A percentile compares a stretch with the other conserved stretches of the same genome.
Evolutionary conservation across 35 echinoderm and acorn worm species (phyloP).

Genomic region (Apostichopus californicus): DNA sequence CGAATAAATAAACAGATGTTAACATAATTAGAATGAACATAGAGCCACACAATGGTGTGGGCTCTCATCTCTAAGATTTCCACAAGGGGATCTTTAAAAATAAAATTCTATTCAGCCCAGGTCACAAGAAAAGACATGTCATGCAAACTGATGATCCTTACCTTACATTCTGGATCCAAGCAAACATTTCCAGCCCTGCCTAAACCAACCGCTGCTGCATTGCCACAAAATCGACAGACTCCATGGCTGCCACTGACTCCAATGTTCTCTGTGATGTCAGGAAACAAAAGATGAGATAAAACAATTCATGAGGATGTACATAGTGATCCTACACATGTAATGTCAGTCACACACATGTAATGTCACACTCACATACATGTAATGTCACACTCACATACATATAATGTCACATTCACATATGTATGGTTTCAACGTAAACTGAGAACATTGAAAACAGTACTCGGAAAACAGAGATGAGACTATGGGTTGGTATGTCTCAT

Average conservation of each 20-base stretch:
- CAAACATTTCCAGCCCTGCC: constrained; percentile 75
- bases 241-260: constrained; percentile 61
- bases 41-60: background rate
- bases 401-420: background rate
- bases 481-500: too few species aligned
- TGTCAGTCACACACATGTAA: background rate
- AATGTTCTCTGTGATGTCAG: constrained; percentile 7
- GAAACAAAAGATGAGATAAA: too few species aligned
- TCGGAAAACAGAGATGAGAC: too few species aligned
- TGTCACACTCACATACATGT: background rate
- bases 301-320: too few species aligned
- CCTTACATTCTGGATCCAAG: constrained; percentile 87
- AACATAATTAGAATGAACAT: background rate
- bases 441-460: too few species aligned
- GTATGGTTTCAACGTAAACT: too few species aligned
- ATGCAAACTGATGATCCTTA: background rate
- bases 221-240: constrained; percentile 89
- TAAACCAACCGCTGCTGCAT: constrained; percentile 60
- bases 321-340: background rate
- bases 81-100: too few species aligned
- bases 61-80: background rate
- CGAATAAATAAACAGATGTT: background rate
- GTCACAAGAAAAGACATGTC: too few species aligned
- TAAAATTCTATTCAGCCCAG: too few species aligned
- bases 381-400: background rate